Conservation (phyloP, 2,888 invertebrate genomes). For the Ectropis crepuscularia region DNA sequence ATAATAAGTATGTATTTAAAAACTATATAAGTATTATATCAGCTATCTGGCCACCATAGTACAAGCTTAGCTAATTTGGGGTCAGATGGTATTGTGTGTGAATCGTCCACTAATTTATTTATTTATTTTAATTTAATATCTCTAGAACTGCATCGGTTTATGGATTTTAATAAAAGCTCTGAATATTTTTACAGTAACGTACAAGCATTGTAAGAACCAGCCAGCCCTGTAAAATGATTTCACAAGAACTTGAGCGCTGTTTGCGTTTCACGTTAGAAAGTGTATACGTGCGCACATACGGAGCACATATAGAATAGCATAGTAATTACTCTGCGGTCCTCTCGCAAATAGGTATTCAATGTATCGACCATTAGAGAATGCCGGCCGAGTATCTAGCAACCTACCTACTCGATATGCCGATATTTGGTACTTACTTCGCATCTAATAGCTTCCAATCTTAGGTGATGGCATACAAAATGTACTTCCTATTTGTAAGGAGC, state of each 20-base stretch:
- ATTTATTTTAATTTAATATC: too few species aligned
- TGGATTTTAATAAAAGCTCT: too few species aligned
- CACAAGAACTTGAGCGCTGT: slow-evolving; percentile 47
- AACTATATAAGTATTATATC: too few species aligned
- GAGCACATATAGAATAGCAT: slow-evolving; percentile 31
- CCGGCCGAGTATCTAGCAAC: neutral
- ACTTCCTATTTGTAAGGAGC: neutral
- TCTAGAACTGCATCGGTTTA: too few species aligned
- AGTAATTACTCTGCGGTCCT: slow-evolving; percentile 50
- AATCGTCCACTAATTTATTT: too few species aligned
- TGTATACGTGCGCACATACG: slow-evolving; percentile 33
- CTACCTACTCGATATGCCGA: slow-evolving; percentile 21
- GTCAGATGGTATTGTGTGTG: too few species aligned
- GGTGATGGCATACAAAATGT: neutral
- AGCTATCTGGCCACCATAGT: too few species aligned
- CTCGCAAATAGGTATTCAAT: slow-evolving; percentile 37
- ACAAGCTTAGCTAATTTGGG: too few species aligned
- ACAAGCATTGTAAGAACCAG: slow-evolving; percentile 28
- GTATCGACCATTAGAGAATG: slow-evolving; percentile 19
- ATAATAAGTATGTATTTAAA: too few species aligned
- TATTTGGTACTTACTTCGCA: slow-evolving; percentile 16
- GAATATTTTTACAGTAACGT: too few species aligned
- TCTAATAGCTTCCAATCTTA: slow-evolving; percentile 14
- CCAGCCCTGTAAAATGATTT: slow-evolving; percentile 53
- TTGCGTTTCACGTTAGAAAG: slow-evolving; percentile 53